These are phyloP conservation scores for Mohoua ochrocephala DNA, from an alignment of 2,113 vertebrate species.

Conservation along the genomic window DNA sequence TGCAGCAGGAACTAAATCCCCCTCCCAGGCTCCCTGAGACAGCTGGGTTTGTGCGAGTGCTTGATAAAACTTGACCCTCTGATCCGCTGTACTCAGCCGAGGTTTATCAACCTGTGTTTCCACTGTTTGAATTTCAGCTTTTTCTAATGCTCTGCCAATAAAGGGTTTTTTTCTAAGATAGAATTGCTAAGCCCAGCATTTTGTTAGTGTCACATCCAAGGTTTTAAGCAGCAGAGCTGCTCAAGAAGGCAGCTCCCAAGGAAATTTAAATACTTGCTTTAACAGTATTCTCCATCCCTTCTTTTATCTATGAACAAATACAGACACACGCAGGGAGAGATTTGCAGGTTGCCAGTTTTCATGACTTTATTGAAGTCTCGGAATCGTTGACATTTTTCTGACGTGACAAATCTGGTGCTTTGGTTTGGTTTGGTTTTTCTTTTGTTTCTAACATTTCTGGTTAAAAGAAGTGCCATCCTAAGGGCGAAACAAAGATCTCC, in stretches of 20 bases:
- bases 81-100: not conserved
- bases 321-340: not conserved
- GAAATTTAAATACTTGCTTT: not conserved
- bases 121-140: not conserved
- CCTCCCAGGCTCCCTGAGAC: not conserved
- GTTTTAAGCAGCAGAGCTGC: not conserved
- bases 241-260: not conserved
- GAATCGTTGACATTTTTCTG: not conserved
- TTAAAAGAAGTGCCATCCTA: not conserved
- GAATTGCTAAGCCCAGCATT: not conserved
- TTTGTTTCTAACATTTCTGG: not conserved
- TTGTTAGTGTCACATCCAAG: not conserved
- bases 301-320: not conserved
- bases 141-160: not conserved
- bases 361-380: not conserved
- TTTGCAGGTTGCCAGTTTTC: not conserved
- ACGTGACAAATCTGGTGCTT: not conserved
- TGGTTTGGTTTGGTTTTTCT: not conserved
- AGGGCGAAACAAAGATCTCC: not conserved
- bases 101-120: not conserved
- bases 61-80: constrained; percentile 50
- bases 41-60: not conserved
- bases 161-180: not conserved
- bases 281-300: not conserved
- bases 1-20: not conserved